These are phyloP conservation scores for Nerophis lumbriciformis DNA, from an alignment of 2,113 vertebrate species.

Conservation along the genomic window DNA sequence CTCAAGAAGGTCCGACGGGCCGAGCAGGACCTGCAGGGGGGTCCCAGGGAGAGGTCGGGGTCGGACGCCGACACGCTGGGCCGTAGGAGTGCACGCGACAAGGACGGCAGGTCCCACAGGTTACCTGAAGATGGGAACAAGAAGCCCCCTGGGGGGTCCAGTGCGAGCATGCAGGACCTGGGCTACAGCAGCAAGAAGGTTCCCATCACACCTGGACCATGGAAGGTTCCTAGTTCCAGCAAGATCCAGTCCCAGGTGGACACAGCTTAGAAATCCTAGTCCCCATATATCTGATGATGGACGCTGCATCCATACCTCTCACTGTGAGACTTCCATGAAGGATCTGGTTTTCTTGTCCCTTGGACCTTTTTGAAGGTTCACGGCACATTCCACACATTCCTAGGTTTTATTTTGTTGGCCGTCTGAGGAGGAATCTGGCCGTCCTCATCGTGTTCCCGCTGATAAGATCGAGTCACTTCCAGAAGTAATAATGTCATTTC, in stretches of 20 bases:
- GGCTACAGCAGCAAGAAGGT: conserved; percentile 73
- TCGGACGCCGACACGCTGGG: conserved; percentile 41
- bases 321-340: conserved; percentile 61
- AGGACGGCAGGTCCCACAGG: conserved; percentile 24
- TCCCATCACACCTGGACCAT: conserved; percentile 85
- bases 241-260: conserved; percentile 72
- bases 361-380: conserved; percentile 30
- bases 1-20: conserved; percentile 51
- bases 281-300: not conserved
- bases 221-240: conserved; percentile 83
- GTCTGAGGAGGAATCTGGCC: too few species aligned
- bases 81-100: conserved; percentile 39
- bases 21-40: conserved; percentile 33
- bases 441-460: too few species aligned
- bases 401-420: too few species aligned
- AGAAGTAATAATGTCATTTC: too few species aligned
- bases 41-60: conserved; percentile 34
- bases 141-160: conserved; percentile 60
- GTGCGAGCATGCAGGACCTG: conserved; percentile 61
- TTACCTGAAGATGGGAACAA: conserved; percentile 26
- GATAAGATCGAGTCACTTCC: too few species aligned
- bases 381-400: conserved; percentile 13
- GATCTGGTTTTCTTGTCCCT: conserved; percentile 20
- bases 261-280: not conserved
- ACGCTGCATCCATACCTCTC: conserved; percentile 36